Evolutionary conservation across 2,888 invertebrate genomes (phyloP).

Genomic region (Drosophila pseudotakahashii): DNA sequence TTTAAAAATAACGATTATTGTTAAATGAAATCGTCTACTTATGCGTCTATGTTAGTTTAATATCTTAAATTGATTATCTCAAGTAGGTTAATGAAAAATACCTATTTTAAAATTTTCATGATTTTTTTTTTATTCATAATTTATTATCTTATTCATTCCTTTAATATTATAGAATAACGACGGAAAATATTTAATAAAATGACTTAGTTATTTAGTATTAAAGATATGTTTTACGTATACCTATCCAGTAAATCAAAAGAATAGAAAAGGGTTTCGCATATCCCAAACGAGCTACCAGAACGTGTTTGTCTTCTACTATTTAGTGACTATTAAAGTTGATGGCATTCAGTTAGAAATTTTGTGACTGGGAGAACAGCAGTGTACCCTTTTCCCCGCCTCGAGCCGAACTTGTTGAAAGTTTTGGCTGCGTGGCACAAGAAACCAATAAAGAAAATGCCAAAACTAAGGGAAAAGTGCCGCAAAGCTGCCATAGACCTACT

Average conservation of each 20-base stretch:
- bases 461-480: constrained; percentile 65
- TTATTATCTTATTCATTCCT: no score
- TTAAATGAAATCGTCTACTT: no score
- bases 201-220: background rate
- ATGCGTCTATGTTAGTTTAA: no score
- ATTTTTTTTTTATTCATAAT: no score
- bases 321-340: constrained; percentile 45
- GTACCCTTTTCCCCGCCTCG: background rate
- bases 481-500: constrained; percentile 44
- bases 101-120: no score
- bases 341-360: constrained; percentile 25
- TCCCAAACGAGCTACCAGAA: background rate
- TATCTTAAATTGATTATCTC: no score
- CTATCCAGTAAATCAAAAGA: background rate
- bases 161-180: no score
- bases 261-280: background rate
- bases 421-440: constrained; percentile 46
- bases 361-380: constrained; percentile 19
- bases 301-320: constrained; percentile 23
- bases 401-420: constrained; percentile 46
- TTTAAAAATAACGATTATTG: no score
- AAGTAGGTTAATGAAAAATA: no score
- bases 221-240: background rate
- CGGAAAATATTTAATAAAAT: background rate
- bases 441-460: constrained; percentile 73